phyloP scores from a whole-genome alignment of 2,888 invertebrate species.

The Cantharis rufa region DNA sequence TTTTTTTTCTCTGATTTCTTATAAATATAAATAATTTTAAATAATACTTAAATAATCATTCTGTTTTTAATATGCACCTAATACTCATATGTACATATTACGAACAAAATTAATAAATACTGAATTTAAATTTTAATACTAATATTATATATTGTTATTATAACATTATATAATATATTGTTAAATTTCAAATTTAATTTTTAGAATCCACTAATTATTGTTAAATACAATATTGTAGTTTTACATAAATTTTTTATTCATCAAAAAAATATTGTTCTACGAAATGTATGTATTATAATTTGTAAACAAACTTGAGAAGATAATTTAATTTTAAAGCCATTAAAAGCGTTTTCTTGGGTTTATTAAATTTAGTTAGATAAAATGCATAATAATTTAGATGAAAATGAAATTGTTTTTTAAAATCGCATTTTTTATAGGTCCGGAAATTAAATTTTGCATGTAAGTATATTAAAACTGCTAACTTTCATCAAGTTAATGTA shows the following conservation, averaged over 20 bases:
- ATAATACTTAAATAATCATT: too few species aligned
- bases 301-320: not conserved
- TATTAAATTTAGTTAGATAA: not conserved
- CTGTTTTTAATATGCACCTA: too few species aligned
- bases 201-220: not conserved
- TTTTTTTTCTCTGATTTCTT: too few species aligned
- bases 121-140: too few species aligned
- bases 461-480: slow-evolving; percentile 7
- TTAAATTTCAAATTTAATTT: too few species aligned
- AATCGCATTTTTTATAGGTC: slow-evolving; percentile 6
- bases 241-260: not conserved
- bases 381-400: not conserved
- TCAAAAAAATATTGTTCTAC: not conserved
- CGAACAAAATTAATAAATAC: too few species aligned
- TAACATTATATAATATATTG: too few species aligned
- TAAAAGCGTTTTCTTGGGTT: not conserved
- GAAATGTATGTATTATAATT: not conserved
- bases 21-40: too few species aligned
- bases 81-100: too few species aligned
- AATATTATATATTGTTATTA: too few species aligned
- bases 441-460: slow-evolving; percentile 16
- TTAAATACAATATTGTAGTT: not conserved
- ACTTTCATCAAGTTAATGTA: slow-evolving; percentile 11
- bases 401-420: not conserved
- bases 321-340: not conserved